A percentile compares a stretch with the other conserved stretches of the same genome.
Evolutionary conservation across 2,888 invertebrate species (phyloP).

Genomic region (Macrosiphum euphorbiae): DNA sequence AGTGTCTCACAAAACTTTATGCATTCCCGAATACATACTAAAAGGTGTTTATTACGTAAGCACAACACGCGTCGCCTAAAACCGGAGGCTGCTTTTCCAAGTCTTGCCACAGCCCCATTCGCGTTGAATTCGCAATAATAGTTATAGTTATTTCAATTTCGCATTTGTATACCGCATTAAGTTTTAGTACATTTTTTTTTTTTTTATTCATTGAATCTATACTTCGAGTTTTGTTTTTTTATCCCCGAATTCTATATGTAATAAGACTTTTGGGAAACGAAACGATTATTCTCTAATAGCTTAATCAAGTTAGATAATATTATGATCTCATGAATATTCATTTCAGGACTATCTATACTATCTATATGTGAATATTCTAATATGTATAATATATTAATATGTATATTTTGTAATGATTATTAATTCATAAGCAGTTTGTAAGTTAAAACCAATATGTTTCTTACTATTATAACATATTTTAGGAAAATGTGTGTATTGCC

Average conservation of each 20-base stretch:
- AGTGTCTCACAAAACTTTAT: neutral
- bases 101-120: neutral
- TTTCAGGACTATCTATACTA: neutral
- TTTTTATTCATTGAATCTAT: neutral
- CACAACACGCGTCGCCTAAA: neutral
- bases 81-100: neutral
- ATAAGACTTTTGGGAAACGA: neutral
- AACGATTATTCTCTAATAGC: neutral
- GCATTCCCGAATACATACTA: neutral
- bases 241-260: neutral
- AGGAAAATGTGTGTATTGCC: neutral
- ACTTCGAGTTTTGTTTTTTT: neutral
- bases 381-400: neutral
- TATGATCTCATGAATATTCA: neutral
- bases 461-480: neutral
- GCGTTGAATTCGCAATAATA: neutral
- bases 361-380: neutral
- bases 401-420: too few relatives aligned
- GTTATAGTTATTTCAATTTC: neutral
- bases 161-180: neutral
- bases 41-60: neutral
- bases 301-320: neutral
- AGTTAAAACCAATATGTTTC: neutral
- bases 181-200: neutral
- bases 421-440: too few relatives aligned